Evolutionary conservation across 2,113 vertebrate species (phyloP), one percentile per base, ranked within the genome.

Genomic region (Elephantulus edwardii): DNA sequence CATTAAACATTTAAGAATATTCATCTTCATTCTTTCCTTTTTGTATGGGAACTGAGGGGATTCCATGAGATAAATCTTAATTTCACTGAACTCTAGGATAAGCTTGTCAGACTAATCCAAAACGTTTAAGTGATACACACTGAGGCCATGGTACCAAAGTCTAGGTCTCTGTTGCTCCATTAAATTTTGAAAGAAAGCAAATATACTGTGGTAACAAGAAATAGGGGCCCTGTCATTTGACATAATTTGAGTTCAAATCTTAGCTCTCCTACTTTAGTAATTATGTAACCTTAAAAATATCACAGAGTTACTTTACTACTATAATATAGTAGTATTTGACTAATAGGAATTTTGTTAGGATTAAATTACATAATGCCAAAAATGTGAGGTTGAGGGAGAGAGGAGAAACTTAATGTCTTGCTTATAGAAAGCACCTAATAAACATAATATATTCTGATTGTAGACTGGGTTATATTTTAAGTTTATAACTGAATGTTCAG

Each of bases 261-360:
- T 26, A 89, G 22, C 6, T 82, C 30, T 66, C 75, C 68, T 91
- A 70, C 42, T 78, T 42, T 16, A 90, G 44, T 54, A 87, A 84
- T 89, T 56, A 70, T 83, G 83, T 60, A 89, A 83, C 16, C 58
- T 94, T 95, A 82, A 74, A 86, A 95, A 89, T 38, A 48, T 84
- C 28, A 22, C 24, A 72, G 81, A 86, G 44, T 66, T 86, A 85
- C 38, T 86, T n/a, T 81, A 71, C 60, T 74, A 84, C 33, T 78
- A 33, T 58, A 74, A 91, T 54, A 48, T 40, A 71, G 56, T 66
- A 35, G 26, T 52, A 91, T 48, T 50, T 92, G 81, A 78, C 40
- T 84, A 77, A 86, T 84, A 68, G 83, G 60, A 81, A 95, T 89
- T 91, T 80, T 79, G 38, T 91, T 72, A 66, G 56, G 48, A 89